phyloP scores from a whole-genome alignment of 2,113 vertebrate genomes.

The Grallaria varia region DNA sequence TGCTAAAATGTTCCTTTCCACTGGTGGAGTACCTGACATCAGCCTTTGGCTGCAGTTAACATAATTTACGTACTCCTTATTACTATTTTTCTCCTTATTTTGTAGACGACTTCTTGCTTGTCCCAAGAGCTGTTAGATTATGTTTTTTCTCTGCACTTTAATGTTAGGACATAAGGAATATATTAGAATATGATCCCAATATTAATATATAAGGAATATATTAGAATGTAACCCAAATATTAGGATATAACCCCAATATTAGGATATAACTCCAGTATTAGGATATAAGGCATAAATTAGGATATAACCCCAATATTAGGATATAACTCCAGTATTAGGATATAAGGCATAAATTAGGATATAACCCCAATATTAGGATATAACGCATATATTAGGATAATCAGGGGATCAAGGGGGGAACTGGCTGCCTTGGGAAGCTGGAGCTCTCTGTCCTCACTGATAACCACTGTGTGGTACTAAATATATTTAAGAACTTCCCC shows the following conservation, averaged over 20 bases:
- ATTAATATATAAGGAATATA: no score
- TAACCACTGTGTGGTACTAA: fast-evolving
- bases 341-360: no score
- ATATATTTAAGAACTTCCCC: fast-evolving
- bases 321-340: no score
- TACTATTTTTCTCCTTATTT: neutral
- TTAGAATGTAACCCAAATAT: neutral
- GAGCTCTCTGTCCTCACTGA: neutral
- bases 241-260: no score
- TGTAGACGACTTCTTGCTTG: neutral
- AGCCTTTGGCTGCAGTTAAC: neutral
- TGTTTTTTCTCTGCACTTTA: neutral
- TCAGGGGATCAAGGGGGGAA: neutral
- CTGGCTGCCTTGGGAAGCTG: neutral
- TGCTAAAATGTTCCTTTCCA: neutral
- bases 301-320: no score
- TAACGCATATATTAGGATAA: neutral
- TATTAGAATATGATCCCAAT: no score
- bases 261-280: no score
- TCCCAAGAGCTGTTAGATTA: neutral
- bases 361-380: no score
- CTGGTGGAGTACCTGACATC: fast-evolving
- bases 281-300: no score
- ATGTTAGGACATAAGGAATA: no score
- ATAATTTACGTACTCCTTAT: neutral